Percentiles rank a stretch among this genome's conserved stretches.
Evolutionary conservation across 2,888 invertebrate genomes (phyloP).

Genomic region (Myopa tessellatipennis): DNA sequence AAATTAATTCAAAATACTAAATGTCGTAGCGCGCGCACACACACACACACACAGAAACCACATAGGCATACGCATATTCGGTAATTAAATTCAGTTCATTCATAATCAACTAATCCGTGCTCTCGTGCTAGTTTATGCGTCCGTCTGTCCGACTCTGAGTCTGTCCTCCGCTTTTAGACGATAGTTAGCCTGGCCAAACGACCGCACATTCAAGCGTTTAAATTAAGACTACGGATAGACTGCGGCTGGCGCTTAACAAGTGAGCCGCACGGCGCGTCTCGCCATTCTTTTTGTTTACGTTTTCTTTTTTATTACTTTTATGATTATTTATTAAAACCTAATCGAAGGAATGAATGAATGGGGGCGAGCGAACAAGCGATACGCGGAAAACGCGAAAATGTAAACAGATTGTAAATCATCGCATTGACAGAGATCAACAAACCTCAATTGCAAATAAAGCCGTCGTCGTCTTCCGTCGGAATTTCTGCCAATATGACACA

Average conservation of each 20-base stretch:
- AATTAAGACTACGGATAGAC: conserved; percentile 9
- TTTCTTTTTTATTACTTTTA: not conserved
- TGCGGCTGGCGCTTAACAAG: not conserved
- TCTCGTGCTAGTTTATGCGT: conserved; percentile 5
- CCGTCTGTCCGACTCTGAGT: conserved; percentile 13
- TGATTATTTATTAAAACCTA: conserved; percentile 22
- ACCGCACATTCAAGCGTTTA: conserved; percentile 20
- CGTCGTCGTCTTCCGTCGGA: not conserved
- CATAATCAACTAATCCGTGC: conserved; percentile 23
- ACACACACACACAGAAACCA: not conserved
- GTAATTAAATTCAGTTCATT: conserved; percentile 40
- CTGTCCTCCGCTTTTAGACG: not conserved
- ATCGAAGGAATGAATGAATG: conserved; percentile 12
- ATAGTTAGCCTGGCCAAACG: not conserved
- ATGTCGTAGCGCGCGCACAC: conserved; percentile 20
- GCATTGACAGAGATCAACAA: conserved; percentile 48
- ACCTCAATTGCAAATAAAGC: conserved; percentile 44
- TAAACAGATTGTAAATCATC: conserved; percentile 46
- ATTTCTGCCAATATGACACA: conserved; percentile 1
- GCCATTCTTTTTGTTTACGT: conserved; percentile 5
- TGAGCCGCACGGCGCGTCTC: not conserved
- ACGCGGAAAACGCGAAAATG: conserved; percentile 37
- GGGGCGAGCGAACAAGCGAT: not conserved
- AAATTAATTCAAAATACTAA: conserved; percentile 38
- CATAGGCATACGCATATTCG: conserved; percentile 4